Evolutionary conservation across 92 coral and sea anemone species (phyloP).

Genomic region (Siderastrea radians): DNA sequence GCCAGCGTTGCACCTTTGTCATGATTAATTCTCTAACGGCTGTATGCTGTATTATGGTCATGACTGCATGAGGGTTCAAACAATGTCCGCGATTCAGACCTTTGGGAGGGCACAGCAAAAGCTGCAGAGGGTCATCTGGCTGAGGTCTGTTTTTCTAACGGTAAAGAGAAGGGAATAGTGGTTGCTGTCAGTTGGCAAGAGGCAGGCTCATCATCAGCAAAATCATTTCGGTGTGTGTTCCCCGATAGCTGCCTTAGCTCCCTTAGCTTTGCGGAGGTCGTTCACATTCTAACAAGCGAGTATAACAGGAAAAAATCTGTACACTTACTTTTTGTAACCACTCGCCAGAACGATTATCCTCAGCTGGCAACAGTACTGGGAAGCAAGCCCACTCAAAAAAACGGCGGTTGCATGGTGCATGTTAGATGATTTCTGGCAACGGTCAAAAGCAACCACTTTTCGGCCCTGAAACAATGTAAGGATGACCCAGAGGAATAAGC

Average conservation of each 20-base stretch:
- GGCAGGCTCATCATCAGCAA: too few relatives aligned
- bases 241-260: too few relatives aligned
- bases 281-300: too few relatives aligned
- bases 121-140: conserved; percentile 13
- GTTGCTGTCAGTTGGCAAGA: neutral
- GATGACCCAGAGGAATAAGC: conserved; percentile 59
- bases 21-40: neutral
- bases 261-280: too few relatives aligned
- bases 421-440: conserved; percentile 50
- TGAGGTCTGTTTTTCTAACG: conserved; percentile 11
- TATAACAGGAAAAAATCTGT: too few relatives aligned
- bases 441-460: conserved; percentile 73
- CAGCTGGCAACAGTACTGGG: too few relatives aligned
- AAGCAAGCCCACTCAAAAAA: too few relatives aligned
- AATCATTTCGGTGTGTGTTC: too few relatives aligned
- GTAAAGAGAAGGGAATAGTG: conserved; percentile 24
- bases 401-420: conserved; percentile 56
- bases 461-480: conserved; percentile 54
- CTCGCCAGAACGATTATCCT: too few relatives aligned
- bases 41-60: neutral
- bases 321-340: too few relatives aligned
- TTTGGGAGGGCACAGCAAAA: too few relatives aligned
- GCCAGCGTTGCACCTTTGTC: neutral
- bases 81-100: neutral
- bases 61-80: conserved; percentile 4